Evolutionary conservation across 2,797 vertebrate genomes (phyloP), one percentile per base, ranked within the genome.

Genomic region (Sus cebifrons): DNA sequence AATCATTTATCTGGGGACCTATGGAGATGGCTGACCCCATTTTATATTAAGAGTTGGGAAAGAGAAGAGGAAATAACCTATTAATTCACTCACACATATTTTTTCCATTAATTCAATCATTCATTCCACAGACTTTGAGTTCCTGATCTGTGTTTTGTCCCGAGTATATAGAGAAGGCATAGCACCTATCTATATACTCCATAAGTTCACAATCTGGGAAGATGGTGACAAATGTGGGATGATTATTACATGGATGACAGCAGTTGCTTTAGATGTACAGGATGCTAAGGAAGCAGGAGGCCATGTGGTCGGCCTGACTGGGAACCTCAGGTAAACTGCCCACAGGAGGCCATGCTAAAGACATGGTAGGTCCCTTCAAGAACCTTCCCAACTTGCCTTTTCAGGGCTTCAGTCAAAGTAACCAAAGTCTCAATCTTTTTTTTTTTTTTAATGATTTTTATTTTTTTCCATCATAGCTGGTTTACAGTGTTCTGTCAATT

Each of bases 261-360:
- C 3, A 62, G 23, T 20, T 77, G 15, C 64, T 60, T 20, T 12
- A 82, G 23, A 60, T 1, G 6, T 49, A 52, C 1, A 36, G 36
- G 16, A 13, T n/a, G 9, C 36, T 0, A 21, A 85, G 73, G 18
- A 71, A 85, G 60, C 17, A 79, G 56, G 49, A 79, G 23, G 32
- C 6, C 1, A 0, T 21, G 27, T 0, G 0, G 10, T 17, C 27
- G 77, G 58, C n/a, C 5, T 2, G 4, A 54, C 14, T 11, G 16
- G 17, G 71, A 90, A 14, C 70, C 54, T 49, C n/a, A 84, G 36
- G 65, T 25, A 18, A 40, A 29, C n/a, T 64, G 5, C 17, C 27
- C 70, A 92, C 36, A 78, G 79, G 40, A 86, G 36, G 27, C 32
- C 58, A 44, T 13, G 20, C 25, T 65, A 25, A 73, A 71, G 54